Evolutionary conservation across 1,140 invertebrate genomes (phyloP).

Genomic region (Semibalanus balanoides): DNA sequence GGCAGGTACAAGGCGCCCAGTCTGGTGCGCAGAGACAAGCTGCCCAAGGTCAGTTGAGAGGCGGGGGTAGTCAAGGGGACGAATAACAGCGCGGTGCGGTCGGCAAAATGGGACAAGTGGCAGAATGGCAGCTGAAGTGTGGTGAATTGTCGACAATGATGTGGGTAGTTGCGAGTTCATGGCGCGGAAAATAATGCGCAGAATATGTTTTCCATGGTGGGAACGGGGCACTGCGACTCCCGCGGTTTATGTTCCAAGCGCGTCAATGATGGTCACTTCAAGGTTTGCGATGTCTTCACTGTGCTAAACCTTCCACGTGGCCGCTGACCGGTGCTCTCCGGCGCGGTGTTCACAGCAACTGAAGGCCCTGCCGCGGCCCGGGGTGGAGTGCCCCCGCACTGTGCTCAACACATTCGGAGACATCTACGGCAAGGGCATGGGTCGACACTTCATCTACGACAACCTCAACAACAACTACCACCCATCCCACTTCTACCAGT

Average conservation of each 20-base stretch:
- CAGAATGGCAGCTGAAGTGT: too few relatives aligned
- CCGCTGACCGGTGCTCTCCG: conserved; percentile 12
- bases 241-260: too few relatives aligned
- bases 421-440: conserved; percentile 33
- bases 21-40: conserved; percentile 53
- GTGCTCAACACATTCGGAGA: conserved; percentile 53
- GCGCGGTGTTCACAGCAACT: conserved; percentile 13
- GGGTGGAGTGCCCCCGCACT: conserved; percentile 41
- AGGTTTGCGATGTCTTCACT: too few relatives aligned
- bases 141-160: too few relatives aligned
- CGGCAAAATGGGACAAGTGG: too few relatives aligned
- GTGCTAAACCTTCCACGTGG: too few relatives aligned
- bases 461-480: conserved; percentile 28
- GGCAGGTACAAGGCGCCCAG: conserved; percentile 51
- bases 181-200: too few relatives aligned
- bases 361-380: conserved; percentile 38
- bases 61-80: conserved; percentile 16
- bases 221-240: too few relatives aligned
- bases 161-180: too few relatives aligned
- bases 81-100: too few relatives aligned
- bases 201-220: too few relatives aligned
- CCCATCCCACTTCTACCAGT: conserved; percentile 9
- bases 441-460: conserved; percentile 42
- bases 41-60: conserved; percentile 61
- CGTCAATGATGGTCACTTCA: too few relatives aligned